Conservation (phyloP, 2,797 vertebrate genomes). For the Onychomys leucogaster region DNA sequence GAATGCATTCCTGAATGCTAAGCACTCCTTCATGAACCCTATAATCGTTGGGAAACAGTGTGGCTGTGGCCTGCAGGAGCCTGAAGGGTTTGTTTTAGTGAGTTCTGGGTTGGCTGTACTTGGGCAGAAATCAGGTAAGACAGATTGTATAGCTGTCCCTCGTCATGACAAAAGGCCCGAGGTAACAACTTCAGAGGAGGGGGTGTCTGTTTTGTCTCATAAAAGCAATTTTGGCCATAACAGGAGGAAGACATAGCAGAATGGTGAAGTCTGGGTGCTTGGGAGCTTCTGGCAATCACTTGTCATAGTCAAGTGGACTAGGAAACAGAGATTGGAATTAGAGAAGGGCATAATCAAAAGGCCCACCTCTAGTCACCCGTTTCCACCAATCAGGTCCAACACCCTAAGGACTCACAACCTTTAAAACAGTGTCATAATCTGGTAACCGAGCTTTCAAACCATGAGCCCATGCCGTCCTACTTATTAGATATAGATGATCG, state of each 20-base stretch:
- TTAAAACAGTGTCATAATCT: not conserved
- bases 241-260: not conserved
- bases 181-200: not conserved
- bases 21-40: not conserved
- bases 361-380: not conserved
- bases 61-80: not conserved
- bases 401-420: not conserved
- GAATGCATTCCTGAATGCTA: not conserved
- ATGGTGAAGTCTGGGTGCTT: not conserved
- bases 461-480: fast-evolving
- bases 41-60: not conserved
- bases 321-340: not conserved
- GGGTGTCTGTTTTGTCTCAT: not conserved
- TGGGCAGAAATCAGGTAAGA: not conserved
- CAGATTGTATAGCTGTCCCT: not conserved
- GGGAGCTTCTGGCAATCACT: not conserved
- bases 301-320: not conserved
- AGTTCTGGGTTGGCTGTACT: not conserved
- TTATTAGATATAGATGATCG: not conserved
- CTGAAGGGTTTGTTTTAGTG: not conserved
- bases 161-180: not conserved
- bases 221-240: not conserved
- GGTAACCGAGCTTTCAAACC: not conserved
- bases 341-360: not conserved
- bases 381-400: not conserved